Conservation (phyloP, 2,113 vertebrate species). For the Aleadryas rufinucha region DNA sequence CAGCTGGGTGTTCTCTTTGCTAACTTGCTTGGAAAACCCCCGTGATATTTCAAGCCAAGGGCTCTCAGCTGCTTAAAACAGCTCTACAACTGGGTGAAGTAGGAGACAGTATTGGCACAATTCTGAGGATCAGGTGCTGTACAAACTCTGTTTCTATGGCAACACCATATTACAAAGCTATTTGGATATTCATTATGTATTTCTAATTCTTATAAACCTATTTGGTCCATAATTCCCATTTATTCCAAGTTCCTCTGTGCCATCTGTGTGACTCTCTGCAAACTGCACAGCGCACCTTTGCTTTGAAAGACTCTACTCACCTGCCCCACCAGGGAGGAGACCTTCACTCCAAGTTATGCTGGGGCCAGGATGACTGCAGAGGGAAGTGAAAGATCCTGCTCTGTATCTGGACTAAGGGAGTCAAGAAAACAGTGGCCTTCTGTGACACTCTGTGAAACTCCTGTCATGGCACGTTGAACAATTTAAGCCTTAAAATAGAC, state of each 20-base stretch:
- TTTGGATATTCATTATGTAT: not conserved
- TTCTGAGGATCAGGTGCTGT: not conserved
- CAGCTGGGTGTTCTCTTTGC: not conserved
- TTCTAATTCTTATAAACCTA: not conserved
- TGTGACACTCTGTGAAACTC: not conserved
- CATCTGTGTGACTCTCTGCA: not conserved
- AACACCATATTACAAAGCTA: not conserved
- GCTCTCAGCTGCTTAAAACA: not conserved
- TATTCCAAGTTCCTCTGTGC: not conserved
- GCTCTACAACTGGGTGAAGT: conserved; percentile 1
- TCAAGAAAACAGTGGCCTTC: not conserved
- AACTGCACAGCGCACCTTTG: accelerated
- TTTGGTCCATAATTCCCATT: not conserved
- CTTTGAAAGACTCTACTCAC: not conserved
- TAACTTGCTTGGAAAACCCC: not conserved
- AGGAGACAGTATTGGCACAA: not conserved
- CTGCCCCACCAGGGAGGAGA: not conserved
- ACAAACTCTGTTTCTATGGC: conserved; percentile 18
- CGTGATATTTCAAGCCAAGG: not conserved
- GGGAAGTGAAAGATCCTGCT: not conserved
- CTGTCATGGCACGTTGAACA: not conserved
- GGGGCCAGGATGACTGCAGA: not conserved
- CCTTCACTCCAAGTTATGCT: not conserved
- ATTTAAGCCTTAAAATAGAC: conserved; percentile 23
- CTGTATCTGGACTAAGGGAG: not conserved